Evolutionary conservation across 2,888 invertebrate genomes (phyloP).

Genomic region (Psylliodes chrysocephalus): DNA sequence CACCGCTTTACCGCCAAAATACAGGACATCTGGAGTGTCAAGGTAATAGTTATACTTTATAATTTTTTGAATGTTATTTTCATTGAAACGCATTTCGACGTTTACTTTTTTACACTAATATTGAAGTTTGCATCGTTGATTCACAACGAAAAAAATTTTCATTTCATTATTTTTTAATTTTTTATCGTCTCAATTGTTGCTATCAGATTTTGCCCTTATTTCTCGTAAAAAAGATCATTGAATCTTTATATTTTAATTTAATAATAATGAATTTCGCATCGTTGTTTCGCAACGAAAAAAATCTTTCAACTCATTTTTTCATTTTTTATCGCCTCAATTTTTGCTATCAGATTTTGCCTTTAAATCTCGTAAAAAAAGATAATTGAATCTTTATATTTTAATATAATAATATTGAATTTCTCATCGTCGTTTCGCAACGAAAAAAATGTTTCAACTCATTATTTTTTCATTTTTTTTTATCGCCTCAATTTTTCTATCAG

Average conservation of each 20-base stretch:
- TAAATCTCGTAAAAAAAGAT: neutral
- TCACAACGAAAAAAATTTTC: too few species aligned
- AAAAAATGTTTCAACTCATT: neutral
- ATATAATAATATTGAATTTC: neutral
- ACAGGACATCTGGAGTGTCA: slow-evolving; percentile 11
- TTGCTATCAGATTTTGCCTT: neutral
- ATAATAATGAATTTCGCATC: neutral
- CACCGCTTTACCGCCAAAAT: slow-evolving; percentile 11
- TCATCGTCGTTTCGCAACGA: neutral
- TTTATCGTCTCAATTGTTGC: neutral
- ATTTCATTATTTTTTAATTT: too few species aligned
- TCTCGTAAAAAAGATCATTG: neutral
- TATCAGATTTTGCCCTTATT: neutral
- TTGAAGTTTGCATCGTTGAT: slow-evolving; percentile 1
- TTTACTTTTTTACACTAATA: neutral
- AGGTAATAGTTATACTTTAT: slow-evolving; percentile 9
- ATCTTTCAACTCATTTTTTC: neutral
- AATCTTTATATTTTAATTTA: neutral
- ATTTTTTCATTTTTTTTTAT: slow-evolving; percentile 7
- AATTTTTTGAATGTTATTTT: slow-evolving; percentile 3
- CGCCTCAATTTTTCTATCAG: slow-evolving; percentile 9
- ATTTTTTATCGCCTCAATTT: neutral
- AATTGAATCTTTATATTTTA: neutral
- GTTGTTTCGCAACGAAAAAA: slow-evolving; percentile 6
- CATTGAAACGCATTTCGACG: neutral